Base-by-base conservation (phyloP, 2,888 invertebrate species). In the Rhaphigaster nebulosa region DNA sequence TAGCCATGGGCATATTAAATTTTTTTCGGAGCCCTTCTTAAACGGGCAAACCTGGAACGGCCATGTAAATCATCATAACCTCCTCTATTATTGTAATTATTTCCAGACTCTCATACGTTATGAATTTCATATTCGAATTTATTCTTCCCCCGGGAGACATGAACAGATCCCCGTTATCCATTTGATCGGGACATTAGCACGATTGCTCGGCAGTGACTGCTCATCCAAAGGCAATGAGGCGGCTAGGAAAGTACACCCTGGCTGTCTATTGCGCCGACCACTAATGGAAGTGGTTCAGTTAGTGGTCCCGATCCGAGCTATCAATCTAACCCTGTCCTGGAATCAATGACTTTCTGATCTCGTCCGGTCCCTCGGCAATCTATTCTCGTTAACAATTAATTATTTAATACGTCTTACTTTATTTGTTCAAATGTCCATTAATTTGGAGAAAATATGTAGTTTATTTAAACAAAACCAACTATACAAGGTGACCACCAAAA, bases 211-310 rank as follows among this genome's bases (percentile, higher is more conserved):
- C 29, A 38, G 20, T 2, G 34, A 34, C 70, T 38, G 34, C 38
- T 76, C 70, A 38, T 76, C 70, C 20, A 34, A 38, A 76, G 70
- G 70, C 70, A 76, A 76, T 34, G 70, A 76, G 70, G 34, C 34
- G 70, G 12, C 6, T 20, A 38, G 34, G 18, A 34, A 76, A 76
- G 70, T 76, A 76, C 23, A 76, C 20, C 70, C 34, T 38, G 70
- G 20, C 20, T 38, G 38, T 6, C 70, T 23, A 76, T 76, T 76
- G 70, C 1, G 15, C 15, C 0, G 20, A 20, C 6, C 38, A 23
- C 70, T 76, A 76, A 76, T 76, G 70, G 70, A 76, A 76, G 70
- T 76, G 70, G 70, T 76, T 76, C 38, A 38, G 70, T 65, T 65
- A 60, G 60, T 60, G n/a, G 60, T n/a, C 60, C 60, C 60, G 18